Evolutionary conservation across 2,113 vertebrate genomes (phyloP), one percentile per base, ranked within the genome.

Genomic region (Megalops atlanticus): DNA sequence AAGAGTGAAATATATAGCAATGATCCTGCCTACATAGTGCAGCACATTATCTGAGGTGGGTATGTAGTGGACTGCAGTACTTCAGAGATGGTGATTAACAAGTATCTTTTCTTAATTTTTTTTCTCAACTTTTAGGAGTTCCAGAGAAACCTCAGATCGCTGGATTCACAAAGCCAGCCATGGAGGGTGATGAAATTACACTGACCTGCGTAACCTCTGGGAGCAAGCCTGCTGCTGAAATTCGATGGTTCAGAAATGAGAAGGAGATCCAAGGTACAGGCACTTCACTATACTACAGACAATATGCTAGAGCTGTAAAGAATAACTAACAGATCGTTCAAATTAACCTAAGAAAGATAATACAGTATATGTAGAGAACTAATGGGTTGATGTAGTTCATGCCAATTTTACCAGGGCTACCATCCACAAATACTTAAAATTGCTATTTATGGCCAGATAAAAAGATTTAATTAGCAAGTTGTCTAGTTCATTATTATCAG

Each of bases 191-290:
- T 76, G 84, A 94, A 80, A 96, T 99, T 94, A 96, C 96, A 64
- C 92, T 99, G 76, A 99, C 95, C 31, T 99, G 98, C 92, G 95
- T 95, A 91, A 97, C 97, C 0, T 93, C 95, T 58, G 98, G 97
- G 64, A 99, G 98, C 86, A 99, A 99, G 90, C 98, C 98, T 83
- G 97, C 97, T 39, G 97, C 98, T 33, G 93, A 95, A 88, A 97
- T 99, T 86, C 95, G 96, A 92, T 99, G 98, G 97, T 98, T 97
- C 92, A 94, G 97, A 88, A 98, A 98, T 0, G 97, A 99, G 86
- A 97, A 97, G 90, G 97, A 99, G 91, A 97, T 99, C 82, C 96
- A 97, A 96, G 98, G 98, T 99, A 95, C 41, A 11, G 16, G 40
- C 40, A 90, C 81, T 33, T n/a, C n/a, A n/a, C n/a, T n/a, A n/a